Evolutionary conservation across 2,888 invertebrate species (phyloP).

Genomic region (Conchocele bisecta): DNA sequence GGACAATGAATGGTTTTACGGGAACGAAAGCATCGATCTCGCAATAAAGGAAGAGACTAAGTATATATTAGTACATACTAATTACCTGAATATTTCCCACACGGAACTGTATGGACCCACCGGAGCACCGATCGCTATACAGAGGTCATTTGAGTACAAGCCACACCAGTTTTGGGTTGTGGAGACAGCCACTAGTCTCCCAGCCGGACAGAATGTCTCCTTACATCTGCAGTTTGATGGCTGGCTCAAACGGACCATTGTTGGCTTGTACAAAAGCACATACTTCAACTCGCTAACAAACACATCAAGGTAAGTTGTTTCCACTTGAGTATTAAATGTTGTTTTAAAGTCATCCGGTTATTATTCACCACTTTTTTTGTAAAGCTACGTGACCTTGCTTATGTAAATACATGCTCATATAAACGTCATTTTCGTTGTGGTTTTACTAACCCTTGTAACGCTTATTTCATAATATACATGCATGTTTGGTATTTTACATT

Average conservation of each 20-base stretch:
- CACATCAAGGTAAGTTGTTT: slow-evolving; percentile 64
- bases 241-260: slow-evolving; percentile 85
- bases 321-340: not conserved
- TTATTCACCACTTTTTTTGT: no score
- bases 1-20: slow-evolving; percentile 79
- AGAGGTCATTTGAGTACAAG: slow-evolving; percentile 77
- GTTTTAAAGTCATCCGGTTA: no score
- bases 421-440: no score
- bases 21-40: slow-evolving; percentile 77
- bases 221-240: slow-evolving; percentile 87
- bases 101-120: slow-evolving; percentile 78
- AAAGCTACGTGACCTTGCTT: no score
- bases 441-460: no score
- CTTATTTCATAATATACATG: no score
- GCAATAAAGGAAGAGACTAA: slow-evolving; percentile 75
- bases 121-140: slow-evolving; percentile 51
- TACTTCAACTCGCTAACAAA: slow-evolving; percentile 82
- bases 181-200: slow-evolving; percentile 65
- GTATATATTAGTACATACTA: slow-evolving; percentile 86
- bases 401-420: no score
- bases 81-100: slow-evolving; percentile 85
- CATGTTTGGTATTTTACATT: no score
- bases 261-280: slow-evolving; percentile 89
- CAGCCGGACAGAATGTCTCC: slow-evolving; percentile 64
- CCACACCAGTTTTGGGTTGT: slow-evolving; percentile 83